Conservation (phyloP, 2,888 invertebrate genomes). For the Strigamia transsilvanica region DNA sequence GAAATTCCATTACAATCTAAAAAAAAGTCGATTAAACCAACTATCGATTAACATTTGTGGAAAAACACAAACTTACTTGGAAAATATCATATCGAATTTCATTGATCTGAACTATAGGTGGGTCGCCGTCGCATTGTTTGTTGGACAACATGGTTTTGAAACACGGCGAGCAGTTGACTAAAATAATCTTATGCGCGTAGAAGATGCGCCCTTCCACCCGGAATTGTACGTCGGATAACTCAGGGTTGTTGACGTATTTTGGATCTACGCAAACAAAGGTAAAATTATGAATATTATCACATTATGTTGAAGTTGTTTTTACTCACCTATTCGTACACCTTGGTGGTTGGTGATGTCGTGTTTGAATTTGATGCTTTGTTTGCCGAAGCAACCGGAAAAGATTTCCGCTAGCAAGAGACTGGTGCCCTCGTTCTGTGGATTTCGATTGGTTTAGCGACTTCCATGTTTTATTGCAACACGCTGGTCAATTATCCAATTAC, state of each 20-base stretch:
- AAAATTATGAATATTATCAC: too few relatives aligned
- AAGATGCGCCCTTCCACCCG: slow-evolving; percentile 89
- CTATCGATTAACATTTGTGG: too few relatives aligned
- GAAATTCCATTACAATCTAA: slow-evolving; percentile 90
- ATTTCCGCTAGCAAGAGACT: slow-evolving; percentile 86
- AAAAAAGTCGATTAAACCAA: slow-evolving; percentile 61
- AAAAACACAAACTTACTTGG: slow-evolving; percentile 70
- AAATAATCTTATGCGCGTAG: slow-evolving; percentile 92
- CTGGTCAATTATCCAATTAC: slow-evolving; percentile 65
- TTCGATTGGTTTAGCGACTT: too few relatives aligned
- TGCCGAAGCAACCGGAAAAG: slow-evolving; percentile 86
- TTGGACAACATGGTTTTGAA: slow-evolving; percentile 85
- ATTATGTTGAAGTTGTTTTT: too few relatives aligned
- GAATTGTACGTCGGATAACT: slow-evolving; percentile 90
- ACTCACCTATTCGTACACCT: slow-evolving; percentile 73
- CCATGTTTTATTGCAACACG: neutral
- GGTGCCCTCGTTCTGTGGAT: slow-evolving; percentile 83
- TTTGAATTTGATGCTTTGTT: slow-evolving; percentile 73
- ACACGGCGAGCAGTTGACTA: slow-evolving; percentile 87
- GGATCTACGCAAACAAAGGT: slow-evolving; percentile 75
- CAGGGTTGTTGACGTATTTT: slow-evolving; percentile 92
- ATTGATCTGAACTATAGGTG: slow-evolving; percentile 89
- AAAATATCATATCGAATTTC: slow-evolving; percentile 93
- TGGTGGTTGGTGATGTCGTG: slow-evolving; percentile 59
- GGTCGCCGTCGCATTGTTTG: slow-evolving; percentile 75